Evolutionary conservation across 2,113 vertebrate genomes (phyloP).

Genomic region (Benitochromis conjunctus): DNA sequence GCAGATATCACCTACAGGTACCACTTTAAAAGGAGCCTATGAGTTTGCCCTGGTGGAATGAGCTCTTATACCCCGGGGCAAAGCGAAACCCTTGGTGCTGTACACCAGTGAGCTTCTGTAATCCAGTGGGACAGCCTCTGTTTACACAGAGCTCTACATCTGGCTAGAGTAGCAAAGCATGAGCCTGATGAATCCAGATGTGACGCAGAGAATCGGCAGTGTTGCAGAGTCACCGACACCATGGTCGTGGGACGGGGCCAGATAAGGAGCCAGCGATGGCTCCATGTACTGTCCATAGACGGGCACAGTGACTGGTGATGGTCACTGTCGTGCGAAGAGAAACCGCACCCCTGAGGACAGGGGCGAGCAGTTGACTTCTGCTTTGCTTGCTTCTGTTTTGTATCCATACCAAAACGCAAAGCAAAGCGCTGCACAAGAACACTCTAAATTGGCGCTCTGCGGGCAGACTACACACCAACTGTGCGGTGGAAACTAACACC

Average conservation of each 20-base stretch:
- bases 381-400: neutral
- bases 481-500: neutral
- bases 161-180: neutral
- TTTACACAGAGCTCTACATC: neutral
- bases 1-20: neutral
- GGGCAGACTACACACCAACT: neutral
- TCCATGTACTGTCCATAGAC: neutral
- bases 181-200: neutral
- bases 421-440: neutral
- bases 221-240: neutral
- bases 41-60: neutral
- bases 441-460: neutral
- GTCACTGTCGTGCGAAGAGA: neutral
- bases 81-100: neutral
- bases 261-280: neutral
- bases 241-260: neutral
- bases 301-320: neutral
- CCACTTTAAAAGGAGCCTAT: neutral
- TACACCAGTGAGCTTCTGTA: neutral
- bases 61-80: neutral
- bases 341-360: neutral
- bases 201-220: neutral
- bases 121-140: neutral
- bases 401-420: neutral
- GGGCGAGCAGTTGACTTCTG: neutral